Percentiles rank a stretch among this genome's conserved stretches.
These are phyloP conservation scores for Drosophila gaucha DNA, from an alignment of 2,888 invertebrate genomes.

Conservation along the genomic window DNA sequence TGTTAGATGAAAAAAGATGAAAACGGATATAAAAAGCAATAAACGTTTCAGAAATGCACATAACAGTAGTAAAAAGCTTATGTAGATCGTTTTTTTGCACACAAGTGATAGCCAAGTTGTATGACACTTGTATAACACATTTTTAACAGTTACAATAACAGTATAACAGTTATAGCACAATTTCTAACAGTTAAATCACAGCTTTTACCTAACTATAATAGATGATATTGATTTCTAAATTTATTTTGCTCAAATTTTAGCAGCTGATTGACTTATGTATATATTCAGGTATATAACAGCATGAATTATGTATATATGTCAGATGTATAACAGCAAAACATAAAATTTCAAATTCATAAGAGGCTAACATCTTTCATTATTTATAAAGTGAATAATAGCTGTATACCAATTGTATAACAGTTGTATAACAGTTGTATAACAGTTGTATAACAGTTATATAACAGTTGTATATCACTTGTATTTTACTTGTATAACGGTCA, in stretches of 20 bases:
- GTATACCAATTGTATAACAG: background rate
- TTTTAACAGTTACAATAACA: constrained; percentile 6
- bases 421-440: background rate
- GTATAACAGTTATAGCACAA: background rate
- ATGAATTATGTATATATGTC: too few species aligned
- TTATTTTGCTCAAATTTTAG: too few species aligned
- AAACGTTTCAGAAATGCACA: background rate
- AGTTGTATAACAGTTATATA: background rate
- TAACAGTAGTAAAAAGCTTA: background rate
- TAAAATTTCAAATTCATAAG: too few species aligned
- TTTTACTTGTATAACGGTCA: too few species aligned
- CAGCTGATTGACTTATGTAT: too few species aligned
- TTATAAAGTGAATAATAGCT: too few species aligned
- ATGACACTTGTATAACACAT: background rate
- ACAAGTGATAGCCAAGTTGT: background rate
- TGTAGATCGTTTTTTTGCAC: too few species aligned
- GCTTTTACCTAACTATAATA: too few species aligned
- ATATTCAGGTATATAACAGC: too few species aligned
- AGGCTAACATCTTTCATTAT: too few species aligned
- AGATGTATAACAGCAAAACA: too few species aligned
- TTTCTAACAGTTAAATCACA: constrained; percentile 1
- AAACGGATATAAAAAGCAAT: background rate
- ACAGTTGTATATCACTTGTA: background rate
- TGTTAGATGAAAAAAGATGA: background rate
- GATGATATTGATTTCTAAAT: too few species aligned